phyloP scores from a whole-genome alignment of 2,113 vertebrate genomes.

The Blennius ocellaris region DNA sequence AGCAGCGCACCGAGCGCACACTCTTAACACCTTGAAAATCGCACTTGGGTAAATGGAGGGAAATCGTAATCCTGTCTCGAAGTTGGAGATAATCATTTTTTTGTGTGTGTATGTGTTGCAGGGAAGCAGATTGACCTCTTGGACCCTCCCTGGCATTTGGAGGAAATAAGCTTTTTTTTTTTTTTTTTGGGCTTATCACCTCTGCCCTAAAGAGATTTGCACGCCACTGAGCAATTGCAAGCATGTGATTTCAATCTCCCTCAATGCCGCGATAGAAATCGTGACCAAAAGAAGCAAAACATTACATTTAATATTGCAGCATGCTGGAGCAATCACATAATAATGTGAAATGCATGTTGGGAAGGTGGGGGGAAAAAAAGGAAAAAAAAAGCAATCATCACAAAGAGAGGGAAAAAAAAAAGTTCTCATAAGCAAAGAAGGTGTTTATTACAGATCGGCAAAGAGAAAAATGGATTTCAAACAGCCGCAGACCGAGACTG shows the following conservation, averaged over 20 bases:
- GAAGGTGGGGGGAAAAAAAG: background rate
- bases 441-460: slow-evolving; percentile 58
- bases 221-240: slow-evolving; percentile 19
- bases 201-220: slow-evolving; percentile 44
- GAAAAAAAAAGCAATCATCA: slow-evolving; percentile 43
- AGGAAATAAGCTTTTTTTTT: slow-evolving; percentile 53
- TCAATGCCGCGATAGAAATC: slow-evolving; percentile 39
- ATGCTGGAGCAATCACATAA: slow-evolving; percentile 40
- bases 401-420: slow-evolving; percentile 8
- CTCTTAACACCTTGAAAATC: slow-evolving; percentile 3
- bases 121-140: slow-evolving; percentile 54
- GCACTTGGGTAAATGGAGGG: slow-evolving; percentile 16
- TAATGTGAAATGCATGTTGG: slow-evolving; percentile 11
- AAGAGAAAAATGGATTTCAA: slow-evolving; percentile 51
- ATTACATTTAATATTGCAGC: slow-evolving; percentile 45
- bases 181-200: slow-evolving; percentile 53
- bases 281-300: background rate
- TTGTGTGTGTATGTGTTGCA: background rate
- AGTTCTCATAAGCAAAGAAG: slow-evolving; percentile 42
- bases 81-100: slow-evolving; percentile 24
- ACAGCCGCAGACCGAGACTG: slow-evolving; percentile 35
- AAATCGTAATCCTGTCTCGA: slow-evolving; percentile 19
- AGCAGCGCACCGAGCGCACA: background rate
- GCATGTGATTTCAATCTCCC: slow-evolving; percentile 58
- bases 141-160: slow-evolving; percentile 34